Evolutionary conservation across 1,140 invertebrate species (phyloP).

Genomic region (Aphelenchoides fujianensis): DNA sequence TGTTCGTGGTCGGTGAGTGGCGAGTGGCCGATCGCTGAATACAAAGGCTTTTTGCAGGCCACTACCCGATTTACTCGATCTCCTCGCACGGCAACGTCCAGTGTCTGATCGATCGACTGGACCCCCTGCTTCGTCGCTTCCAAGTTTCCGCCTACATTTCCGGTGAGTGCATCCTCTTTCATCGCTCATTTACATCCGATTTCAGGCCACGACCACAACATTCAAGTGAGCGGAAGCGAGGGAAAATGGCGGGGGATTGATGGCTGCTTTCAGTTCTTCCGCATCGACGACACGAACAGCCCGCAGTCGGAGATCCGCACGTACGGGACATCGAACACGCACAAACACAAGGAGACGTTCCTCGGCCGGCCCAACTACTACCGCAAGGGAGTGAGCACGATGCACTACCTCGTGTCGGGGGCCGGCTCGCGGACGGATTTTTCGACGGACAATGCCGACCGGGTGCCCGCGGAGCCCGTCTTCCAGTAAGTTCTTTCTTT

Average conservation of each 20-base stretch:
- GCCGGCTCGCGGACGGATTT: conserved; percentile 45
- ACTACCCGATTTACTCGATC: conserved; percentile 67
- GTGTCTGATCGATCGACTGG: conserved; percentile 63
- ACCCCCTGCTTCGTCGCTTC: conserved; percentile 65
- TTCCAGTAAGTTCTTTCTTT: conserved; percentile 27
- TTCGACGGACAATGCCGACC: conserved; percentile 32
- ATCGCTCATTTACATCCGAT: too few species aligned
- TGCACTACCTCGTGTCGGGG: conserved; percentile 43
- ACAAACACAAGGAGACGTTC: conserved; percentile 2
- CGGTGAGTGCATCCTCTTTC: too few species aligned
- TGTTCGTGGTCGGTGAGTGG: conserved; percentile 65
- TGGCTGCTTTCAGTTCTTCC: conserved; percentile 50
- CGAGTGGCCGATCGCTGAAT: too few species aligned
- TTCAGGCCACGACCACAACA: conserved; percentile 66
- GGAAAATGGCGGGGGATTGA: too few species aligned
- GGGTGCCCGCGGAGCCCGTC: background rate
- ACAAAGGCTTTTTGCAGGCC: too few species aligned
- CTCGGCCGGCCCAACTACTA: conserved; percentile 16
- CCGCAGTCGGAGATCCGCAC: background rate
- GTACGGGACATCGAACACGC: too few species aligned
- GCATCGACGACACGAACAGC: conserved; percentile 22
- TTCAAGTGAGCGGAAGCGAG: too few species aligned
- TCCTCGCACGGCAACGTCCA: conserved; percentile 65
- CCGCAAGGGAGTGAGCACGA: background rate
- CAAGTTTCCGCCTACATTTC: conserved; percentile 65